phyloP scores from a whole-genome alignment of 2,888 invertebrate species.

The Philopedon plagiatum region DNA sequence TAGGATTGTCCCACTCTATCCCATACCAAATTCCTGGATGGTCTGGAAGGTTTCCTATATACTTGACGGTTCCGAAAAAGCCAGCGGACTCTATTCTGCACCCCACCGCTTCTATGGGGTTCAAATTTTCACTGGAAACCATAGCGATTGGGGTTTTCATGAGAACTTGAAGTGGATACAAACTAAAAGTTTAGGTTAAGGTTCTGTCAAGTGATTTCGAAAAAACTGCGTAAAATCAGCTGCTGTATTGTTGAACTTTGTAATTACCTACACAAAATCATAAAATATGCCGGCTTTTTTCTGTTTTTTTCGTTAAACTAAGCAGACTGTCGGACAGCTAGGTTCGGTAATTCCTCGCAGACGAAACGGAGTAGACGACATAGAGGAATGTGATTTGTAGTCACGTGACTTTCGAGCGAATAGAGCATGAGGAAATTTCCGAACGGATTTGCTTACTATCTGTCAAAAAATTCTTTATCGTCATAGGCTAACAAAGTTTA shows the following conservation, averaged over 20 bases:
- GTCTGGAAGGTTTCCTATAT: conserved; percentile 81
- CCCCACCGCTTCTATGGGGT: conserved; percentile 56
- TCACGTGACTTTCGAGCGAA: too few species aligned
- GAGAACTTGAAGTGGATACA: not conserved
- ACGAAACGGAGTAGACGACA: too few species aligned
- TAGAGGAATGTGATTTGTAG: too few species aligned
- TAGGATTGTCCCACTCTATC: conserved; percentile 95
- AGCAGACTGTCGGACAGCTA: conserved; percentile 21
- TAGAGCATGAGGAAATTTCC: too few species aligned
- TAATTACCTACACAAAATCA: conserved; percentile 12
- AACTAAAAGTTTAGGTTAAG: conserved; percentile 21
- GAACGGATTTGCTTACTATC: too few species aligned
- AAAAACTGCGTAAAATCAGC: not conserved
- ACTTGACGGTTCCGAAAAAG: conserved; percentile 77
- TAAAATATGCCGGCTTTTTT: conserved; percentile 32
- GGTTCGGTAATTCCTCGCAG: too few species aligned
- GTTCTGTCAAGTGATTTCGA: not conserved
- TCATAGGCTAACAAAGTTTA: too few species aligned
- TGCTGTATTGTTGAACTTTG: conserved; percentile 9
- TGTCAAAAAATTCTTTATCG: too few species aligned
- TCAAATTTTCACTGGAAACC: conserved; percentile 39
- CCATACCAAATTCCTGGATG: conserved; percentile 89
- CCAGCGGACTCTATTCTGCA: conserved; percentile 64
- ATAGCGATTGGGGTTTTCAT: conserved; percentile 42
- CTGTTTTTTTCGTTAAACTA: conserved; percentile 29